Evolutionary conservation across 2,113 vertebrate species (phyloP).

Genomic region (Hipposideros armiger): DNA sequence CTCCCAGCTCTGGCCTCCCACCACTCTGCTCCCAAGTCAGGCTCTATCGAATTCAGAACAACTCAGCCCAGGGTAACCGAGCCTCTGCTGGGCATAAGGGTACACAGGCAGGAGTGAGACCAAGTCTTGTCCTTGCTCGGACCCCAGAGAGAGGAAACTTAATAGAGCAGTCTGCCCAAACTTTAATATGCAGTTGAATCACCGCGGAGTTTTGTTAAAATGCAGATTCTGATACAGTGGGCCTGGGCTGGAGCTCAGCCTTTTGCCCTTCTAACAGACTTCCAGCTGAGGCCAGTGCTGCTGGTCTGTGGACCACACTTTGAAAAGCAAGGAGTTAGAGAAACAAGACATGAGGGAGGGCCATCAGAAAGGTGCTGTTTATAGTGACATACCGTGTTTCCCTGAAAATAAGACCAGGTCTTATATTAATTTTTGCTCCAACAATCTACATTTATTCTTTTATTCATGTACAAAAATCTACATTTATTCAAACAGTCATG

Average conservation of each 20-base stretch:
- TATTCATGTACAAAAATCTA: no score
- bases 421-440: no score
- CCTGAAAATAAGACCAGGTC: no score
- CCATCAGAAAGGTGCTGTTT: background rate
- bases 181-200: background rate
- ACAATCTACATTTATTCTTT: no score
- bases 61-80: background rate
- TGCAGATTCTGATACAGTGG: background rate
- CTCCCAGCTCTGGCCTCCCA: background rate
- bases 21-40: background rate
- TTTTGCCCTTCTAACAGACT: background rate
- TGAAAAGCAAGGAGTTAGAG: background rate
- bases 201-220: background rate
- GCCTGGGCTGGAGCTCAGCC: background rate
- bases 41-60: background rate
- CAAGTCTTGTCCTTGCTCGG: background rate
- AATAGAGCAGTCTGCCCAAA: background rate
- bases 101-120: background rate
- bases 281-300: background rate
- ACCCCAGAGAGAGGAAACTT: background rate
- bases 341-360: background rate
- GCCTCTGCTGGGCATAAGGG: background rate
- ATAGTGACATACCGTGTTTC: background rate
- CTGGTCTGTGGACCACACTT: background rate
- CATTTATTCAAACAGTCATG: no score